phyloP scores from a whole-genome alignment of 2,797 vertebrate species.

The Acomys russatus region DNA sequence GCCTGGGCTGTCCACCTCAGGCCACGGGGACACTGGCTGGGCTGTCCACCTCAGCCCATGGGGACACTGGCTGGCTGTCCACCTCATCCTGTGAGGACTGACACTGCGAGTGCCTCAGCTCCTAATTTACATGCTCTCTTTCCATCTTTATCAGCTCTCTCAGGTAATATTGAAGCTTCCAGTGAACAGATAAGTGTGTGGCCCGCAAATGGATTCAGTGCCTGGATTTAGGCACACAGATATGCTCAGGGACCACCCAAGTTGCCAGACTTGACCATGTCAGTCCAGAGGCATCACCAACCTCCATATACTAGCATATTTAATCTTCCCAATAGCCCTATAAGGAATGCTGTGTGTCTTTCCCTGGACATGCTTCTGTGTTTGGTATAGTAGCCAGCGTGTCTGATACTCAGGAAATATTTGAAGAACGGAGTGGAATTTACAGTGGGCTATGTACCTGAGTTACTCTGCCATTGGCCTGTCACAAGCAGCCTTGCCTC shows the following conservation, averaged over 20 bases:
- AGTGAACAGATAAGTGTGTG: neutral
- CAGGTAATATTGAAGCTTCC: neutral
- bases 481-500: neutral
- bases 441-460: neutral
- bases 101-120: neutral
- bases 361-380: neutral
- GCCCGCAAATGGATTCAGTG: neutral
- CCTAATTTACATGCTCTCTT: neutral
- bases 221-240: neutral
- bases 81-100: too few species aligned
- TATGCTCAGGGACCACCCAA: neutral
- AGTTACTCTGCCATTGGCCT: neutral
- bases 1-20: neutral
- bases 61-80: neutral
- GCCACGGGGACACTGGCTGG: neutral
- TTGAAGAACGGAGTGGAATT: conserved; percentile 3
- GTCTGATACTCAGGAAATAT: neutral
- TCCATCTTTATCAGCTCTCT: too few species aligned
- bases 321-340: neutral
- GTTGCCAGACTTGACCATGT: neutral
- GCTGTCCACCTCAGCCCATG: neutral
- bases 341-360: neutral
- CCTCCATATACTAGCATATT: neutral
- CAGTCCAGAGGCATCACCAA: neutral
- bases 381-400: neutral